These are phyloP conservation scores for Harlomillsia oculata DNA, from an alignment of 1,140 invertebrate genomes.

Conservation along the genomic window DNA sequence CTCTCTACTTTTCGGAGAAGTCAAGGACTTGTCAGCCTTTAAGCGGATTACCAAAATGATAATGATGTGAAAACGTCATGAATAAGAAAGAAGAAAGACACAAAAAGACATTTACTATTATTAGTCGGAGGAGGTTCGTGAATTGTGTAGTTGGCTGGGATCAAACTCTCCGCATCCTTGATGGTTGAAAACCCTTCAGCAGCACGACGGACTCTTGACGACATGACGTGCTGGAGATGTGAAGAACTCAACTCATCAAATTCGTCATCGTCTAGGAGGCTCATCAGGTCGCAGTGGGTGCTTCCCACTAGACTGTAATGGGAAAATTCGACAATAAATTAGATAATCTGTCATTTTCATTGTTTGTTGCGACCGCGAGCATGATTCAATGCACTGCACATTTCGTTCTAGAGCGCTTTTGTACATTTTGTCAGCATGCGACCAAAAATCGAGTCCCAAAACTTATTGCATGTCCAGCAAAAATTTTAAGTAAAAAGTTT, in stretches of 20 bases:
- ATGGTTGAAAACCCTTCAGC: slow-evolving; percentile 19
- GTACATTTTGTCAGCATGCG: no score
- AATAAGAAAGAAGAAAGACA: not conserved
- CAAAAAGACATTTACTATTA: slow-evolving; percentile 14
- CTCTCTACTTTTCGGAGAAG: no score
- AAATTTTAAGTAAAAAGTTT: no score
- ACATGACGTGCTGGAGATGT: not conserved
- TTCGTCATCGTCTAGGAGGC: slow-evolving; percentile 21
- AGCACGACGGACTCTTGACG: slow-evolving; percentile 16
- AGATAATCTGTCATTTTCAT: no score
- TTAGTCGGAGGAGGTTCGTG: slow-evolving; percentile 32
- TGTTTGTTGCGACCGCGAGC: no score
- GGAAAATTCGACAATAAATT: not conserved
- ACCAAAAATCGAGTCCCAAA: no score
- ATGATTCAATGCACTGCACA: no score
- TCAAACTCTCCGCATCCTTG: slow-evolving; percentile 22
- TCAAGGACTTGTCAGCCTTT: no score
- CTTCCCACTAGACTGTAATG: not conserved
- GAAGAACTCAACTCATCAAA: slow-evolving; percentile 4
- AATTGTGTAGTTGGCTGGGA: slow-evolving; percentile 32
- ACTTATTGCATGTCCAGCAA: no score
- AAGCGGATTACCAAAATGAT: no score
- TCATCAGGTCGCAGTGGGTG: not conserved
- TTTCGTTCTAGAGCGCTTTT: no score
- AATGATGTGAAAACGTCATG: no score